phyloP scores from a whole-genome alignment of 1,140 invertebrate species.

The Eupristina koningsbergeri region DNA sequence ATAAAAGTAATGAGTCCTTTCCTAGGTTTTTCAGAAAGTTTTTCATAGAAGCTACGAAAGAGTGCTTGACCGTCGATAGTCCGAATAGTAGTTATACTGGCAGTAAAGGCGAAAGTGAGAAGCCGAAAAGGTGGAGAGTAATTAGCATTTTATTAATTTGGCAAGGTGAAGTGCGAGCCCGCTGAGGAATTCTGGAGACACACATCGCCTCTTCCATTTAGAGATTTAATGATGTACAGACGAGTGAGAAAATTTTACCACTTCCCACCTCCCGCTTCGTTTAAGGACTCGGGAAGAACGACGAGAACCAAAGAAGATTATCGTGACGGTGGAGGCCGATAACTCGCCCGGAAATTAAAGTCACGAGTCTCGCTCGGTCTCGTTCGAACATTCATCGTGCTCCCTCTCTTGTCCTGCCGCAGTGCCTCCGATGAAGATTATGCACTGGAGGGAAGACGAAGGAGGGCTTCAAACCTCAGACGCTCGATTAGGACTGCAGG shows the following conservation, averaged over 20 bases:
- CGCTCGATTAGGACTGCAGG: too few species aligned
- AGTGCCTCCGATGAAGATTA: constrained; percentile 23
- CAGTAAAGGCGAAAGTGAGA: background rate
- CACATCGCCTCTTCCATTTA: constrained; percentile 51
- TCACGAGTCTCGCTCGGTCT: constrained; percentile 28
- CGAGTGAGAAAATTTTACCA: background rate
- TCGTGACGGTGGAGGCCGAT: background rate
- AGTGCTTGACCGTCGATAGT: too few species aligned
- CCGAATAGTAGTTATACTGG: too few species aligned
- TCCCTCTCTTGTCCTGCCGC: constrained; percentile 41
- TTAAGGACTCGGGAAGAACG: constrained; percentile 27
- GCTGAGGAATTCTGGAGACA: background rate
- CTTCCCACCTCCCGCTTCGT: background rate
- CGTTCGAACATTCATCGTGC: constrained; percentile 22
- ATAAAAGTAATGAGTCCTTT: too few species aligned
- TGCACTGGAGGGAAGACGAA: constrained; percentile 31
- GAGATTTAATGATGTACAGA: constrained; percentile 46
- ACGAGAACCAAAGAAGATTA: constrained; percentile 33
- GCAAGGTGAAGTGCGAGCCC: background rate
- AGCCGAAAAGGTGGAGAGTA: background rate
- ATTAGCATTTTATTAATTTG: constrained; percentile 52
- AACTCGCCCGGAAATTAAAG: constrained; percentile 35
- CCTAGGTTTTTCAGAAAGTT: too few species aligned
- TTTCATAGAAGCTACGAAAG: too few species aligned
- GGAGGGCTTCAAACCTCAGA: background rate